Evolutionary conservation across 2,888 invertebrate genomes (phyloP), one percentile per base, ranked within the genome.

Genomic region (Caradrina clavipalpis): DNA sequence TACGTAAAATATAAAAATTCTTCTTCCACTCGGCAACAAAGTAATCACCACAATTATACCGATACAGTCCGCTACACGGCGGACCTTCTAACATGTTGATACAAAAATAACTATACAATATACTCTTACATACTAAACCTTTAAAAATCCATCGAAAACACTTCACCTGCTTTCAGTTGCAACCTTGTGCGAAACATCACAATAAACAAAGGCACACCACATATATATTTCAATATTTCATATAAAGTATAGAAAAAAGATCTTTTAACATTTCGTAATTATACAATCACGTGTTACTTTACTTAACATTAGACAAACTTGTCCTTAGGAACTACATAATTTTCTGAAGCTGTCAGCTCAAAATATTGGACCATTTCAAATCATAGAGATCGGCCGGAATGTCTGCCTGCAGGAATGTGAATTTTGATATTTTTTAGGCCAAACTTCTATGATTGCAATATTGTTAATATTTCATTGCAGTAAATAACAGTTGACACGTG

Each of bases 131-230:
- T 26, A 21, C 86, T 90, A 90, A n/a, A 84, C 84, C 64, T 81
- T 82, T 76, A 88, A 87, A 89, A 90, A 85, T 81, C 70, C 76
- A 81, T 87, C 83, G 76, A 89, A 90, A 90, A 87, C 85, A 66
- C 80, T 55, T 76, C 73, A 83, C 85, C 83, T 87, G 83, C 80
- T 83, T 86, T 1, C 45, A 45, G 45, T 45, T 82, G 21, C 31
- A 69, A 81, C 70, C 70, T 81, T 84, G 84, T 84, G 84, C 78
- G 67, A 26, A 39, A 80, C 51, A 72, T 62, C 58, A 63, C 76
- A 81, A 26, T 60, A n/a, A 79, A 64, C 65, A 77, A 91, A 91
- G 90, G 91, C 91, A 91, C 88, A 87, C 77, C 88, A 86, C 76
- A 47, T 80, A 82, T 54, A 72, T 65, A 86, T 79, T 76, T 73